phyloP scores from a whole-genome alignment of 1,140 invertebrate genomes.

The Nebria ingens region DNA sequence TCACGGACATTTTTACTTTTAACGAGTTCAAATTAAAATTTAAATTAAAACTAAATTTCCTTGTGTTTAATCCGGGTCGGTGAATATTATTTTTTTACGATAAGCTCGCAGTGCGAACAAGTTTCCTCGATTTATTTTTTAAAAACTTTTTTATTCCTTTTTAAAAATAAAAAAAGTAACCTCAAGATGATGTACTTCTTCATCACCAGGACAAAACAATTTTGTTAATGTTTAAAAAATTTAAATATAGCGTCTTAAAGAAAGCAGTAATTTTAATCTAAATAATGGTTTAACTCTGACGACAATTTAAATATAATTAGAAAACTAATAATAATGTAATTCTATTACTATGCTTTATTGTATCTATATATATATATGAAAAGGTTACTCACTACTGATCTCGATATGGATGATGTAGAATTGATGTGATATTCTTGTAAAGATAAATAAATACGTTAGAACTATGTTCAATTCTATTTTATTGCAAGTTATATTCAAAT shows the following conservation, averaged over 20 bases:
- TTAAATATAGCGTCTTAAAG: background rate
- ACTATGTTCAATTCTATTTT: no score
- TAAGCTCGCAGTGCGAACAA: background rate
- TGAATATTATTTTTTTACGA: slow-evolving; percentile 9
- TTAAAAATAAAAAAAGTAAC: background rate
- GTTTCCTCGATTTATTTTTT: background rate
- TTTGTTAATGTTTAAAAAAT: background rate
- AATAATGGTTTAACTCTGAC: no score
- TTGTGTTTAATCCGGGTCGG: background rate
- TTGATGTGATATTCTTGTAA: no score
- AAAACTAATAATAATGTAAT: no score
- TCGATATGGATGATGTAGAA: no score
- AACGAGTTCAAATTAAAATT: slow-evolving; percentile 9
- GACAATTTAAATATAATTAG: no score
- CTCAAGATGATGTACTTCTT: background rate
- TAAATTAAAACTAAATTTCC: slow-evolving; percentile 8
- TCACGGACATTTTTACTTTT: background rate
- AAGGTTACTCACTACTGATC: no score
- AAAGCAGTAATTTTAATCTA: background rate
- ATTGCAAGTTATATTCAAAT: no score
- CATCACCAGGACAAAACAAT: no score
- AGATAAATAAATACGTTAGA: no score
- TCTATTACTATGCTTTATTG: no score
- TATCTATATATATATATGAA: no score
- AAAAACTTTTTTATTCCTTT: background rate